These are phyloP conservation scores for Atta cephalotes DNA, from an alignment of 1,140 invertebrate genomes.

Conservation along the genomic window DNA sequence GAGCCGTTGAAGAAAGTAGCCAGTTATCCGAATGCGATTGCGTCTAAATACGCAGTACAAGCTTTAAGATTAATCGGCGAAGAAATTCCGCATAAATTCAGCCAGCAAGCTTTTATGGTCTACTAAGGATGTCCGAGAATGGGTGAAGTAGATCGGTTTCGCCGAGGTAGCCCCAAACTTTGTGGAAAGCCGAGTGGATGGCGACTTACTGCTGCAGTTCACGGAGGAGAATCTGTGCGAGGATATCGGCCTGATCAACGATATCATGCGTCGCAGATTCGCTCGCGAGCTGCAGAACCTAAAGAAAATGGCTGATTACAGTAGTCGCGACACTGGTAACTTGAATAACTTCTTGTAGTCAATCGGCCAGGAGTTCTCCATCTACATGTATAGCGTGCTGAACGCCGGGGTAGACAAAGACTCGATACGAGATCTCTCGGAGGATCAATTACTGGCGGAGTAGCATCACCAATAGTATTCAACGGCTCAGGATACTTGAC, in stretches of 20 bases:
- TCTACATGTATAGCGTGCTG: slow-evolving; percentile 98
- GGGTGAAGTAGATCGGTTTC: slow-evolving; percentile 99
- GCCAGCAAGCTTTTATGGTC: slow-evolving; percentile 99
- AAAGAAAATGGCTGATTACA: slow-evolving; percentile 99
- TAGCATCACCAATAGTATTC: slow-evolving; percentile 97
- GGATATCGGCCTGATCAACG: slow-evolving; percentile 97
- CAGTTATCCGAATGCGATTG: slow-evolving; percentile 98
- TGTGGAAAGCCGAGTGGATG: slow-evolving; percentile 97
- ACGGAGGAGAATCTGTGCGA: slow-evolving; percentile 96
- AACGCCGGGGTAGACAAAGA: slow-evolving; percentile 97
- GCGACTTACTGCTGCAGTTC: slow-evolving; percentile 97
- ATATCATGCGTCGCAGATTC: slow-evolving; percentile 97
- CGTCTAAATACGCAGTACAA: slow-evolving; percentile 98
- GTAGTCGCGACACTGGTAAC: slow-evolving; percentile 96
- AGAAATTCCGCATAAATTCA: slow-evolving; percentile 98
- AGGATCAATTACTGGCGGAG: slow-evolving; percentile 97
- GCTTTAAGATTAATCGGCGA: slow-evolving; percentile 98
- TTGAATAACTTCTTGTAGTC: slow-evolving; percentile 96
- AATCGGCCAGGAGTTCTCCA: slow-evolving; percentile 96
- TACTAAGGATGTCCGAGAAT: slow-evolving; percentile 97
- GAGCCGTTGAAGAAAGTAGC: slow-evolving; percentile 98
- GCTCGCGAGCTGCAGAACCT: slow-evolving; percentile 97
- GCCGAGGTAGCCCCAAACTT: slow-evolving; percentile 94
- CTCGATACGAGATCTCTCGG: slow-evolving; percentile 92
- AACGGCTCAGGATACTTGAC: slow-evolving; percentile 95